Base-by-base conservation (phyloP, 2,888 invertebrate species). In the Entomobrya proxima region DNA sequence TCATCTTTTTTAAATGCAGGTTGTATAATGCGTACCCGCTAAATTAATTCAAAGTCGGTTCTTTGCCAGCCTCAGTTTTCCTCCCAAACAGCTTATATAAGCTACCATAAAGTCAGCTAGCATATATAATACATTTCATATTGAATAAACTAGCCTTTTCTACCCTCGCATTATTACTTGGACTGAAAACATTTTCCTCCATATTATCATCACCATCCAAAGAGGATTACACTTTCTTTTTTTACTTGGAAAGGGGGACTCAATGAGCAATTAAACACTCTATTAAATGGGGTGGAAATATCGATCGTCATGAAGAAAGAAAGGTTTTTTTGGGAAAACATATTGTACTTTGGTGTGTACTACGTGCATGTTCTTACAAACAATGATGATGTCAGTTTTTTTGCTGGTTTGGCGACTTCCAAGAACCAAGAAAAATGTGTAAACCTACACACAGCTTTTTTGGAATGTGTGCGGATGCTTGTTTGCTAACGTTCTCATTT, bases 281-380 rank as follows among this genome's bases (percentile, higher is more conserved):
- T 58, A 85, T 85, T 69, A 78, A 85, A 85, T 78, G 84, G 78
- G 47, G 72, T 78, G 78, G 78, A 78, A 85, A 78, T 72, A 85
- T 85, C 69, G 84, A 85, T 85, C 64, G 37, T 15, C 15, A 40
- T n/a, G 2, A 37, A 13, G 24, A 6, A 35, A 40, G 6, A 2
- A 7, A 27, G n/a, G 11, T 58, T 32, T 32, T 55, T 21, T 13
- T 9, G 30, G 9, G 15, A 50, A 64, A 64, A 27, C 69, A 69
- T 44, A 44, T 47, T 69, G 69, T 11, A 15, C 64, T 4, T 13
- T 24, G 7, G 13, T 58, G 30, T 58, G 15, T 18, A 61, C 21
- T 2, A 64, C 35, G 64, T 64, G 11, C 18, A 35, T 64, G 9
- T 35, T 64, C 9, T 6, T 50, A 69, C 4, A 64, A 13, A 7